These are phyloP conservation scores for Entomobrya multifasciata DNA, from an alignment of 2,888 invertebrate genomes.

Conservation along the genomic window DNA sequence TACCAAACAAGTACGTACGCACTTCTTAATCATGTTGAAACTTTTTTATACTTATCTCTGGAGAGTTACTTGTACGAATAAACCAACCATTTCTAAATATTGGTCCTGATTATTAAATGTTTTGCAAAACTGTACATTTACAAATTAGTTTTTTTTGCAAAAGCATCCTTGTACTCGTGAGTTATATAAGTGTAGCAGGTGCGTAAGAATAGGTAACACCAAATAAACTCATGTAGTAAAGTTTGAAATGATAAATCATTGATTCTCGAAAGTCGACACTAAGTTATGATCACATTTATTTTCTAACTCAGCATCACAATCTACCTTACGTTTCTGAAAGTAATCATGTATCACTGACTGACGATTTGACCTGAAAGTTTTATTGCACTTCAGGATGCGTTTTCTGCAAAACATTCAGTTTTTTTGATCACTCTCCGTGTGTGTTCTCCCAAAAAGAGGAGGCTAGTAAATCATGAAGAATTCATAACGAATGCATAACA, in stretches of 20 bases:
- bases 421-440: conserved; percentile 17
- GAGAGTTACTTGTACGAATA: too few species aligned
- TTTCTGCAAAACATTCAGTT: conserved; percentile 53
- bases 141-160: too few species aligned
- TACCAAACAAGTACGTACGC: too few species aligned
- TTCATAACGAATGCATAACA: conserved; percentile 67
- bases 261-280: conserved; percentile 41
- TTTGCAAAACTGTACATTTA: too few species aligned
- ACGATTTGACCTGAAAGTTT: conserved; percentile 66
- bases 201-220: background rate
- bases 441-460: conserved; percentile 12
- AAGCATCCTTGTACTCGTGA: too few species aligned
- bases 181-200: background rate
- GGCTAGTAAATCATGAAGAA: conserved; percentile 49
- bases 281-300: conserved; percentile 52
- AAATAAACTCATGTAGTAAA: background rate
- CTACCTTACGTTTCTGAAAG: conserved; percentile 49
- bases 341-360: conserved; percentile 70
- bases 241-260: conserved; percentile 48
- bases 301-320: conserved; percentile 37
- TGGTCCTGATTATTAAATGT: too few species aligned
- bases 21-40: too few species aligned
- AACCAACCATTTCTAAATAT: too few species aligned
- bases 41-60: too few species aligned
- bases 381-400: conserved; percentile 65